Evolutionary conservation across 2,113 vertebrate species (phyloP).

Genomic region (Epinephelus cyanopodus): DNA sequence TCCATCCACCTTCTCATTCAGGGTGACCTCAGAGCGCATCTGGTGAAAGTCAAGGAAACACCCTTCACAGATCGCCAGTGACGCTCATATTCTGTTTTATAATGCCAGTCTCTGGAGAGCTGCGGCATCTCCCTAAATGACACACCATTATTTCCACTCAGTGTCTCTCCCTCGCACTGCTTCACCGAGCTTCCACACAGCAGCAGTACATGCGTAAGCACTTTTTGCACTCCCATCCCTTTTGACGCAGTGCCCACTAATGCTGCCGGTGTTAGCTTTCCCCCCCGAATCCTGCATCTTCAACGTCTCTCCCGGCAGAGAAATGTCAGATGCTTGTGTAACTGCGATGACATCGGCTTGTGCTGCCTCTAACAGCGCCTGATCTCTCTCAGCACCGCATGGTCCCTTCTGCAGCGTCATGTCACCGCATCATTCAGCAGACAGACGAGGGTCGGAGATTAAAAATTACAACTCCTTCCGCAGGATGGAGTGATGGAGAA

Average conservation of each 20-base stretch:
- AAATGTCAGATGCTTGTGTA: conserved; percentile 27
- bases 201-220: conserved; percentile 51
- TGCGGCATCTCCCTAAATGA: conserved; percentile 15
- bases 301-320: conserved; percentile 9
- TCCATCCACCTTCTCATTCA: conserved; percentile 20
- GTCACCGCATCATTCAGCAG: conserved; percentile 25
- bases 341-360: conserved; percentile 39
- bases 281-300: neutral
- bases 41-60: conserved; percentile 34
- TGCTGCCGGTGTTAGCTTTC: conserved; percentile 26
- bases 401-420: conserved; percentile 54
- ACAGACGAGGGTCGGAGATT: conserved; percentile 31
- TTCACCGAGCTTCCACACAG: conserved; percentile 20
- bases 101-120: neutral
- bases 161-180: neutral
- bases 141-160: neutral
- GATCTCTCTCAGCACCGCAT: conserved; percentile 15
- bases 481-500: conserved; percentile 44
- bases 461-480: conserved; percentile 55
- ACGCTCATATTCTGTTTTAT: conserved; percentile 14
- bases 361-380: conserved; percentile 6
- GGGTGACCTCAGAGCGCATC: conserved; percentile 57
- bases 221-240: conserved; percentile 47
- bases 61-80: conserved; percentile 26
- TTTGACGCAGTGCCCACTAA: conserved; percentile 82